Conservation (phyloP, 2,888 invertebrate species). For the Lasioglossum leucozonium region DNA sequence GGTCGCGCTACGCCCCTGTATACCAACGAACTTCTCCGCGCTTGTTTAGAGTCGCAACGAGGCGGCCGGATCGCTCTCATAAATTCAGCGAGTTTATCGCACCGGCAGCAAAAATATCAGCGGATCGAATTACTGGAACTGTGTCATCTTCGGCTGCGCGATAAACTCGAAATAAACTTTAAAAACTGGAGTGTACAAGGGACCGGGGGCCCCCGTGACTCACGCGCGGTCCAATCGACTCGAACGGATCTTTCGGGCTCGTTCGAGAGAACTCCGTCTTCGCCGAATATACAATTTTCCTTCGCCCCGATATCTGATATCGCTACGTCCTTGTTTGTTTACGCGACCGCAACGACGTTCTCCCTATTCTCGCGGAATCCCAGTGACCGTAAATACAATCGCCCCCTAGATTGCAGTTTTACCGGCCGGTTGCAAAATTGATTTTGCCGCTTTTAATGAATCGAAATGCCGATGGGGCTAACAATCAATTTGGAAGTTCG, state of each 20-base stretch:
- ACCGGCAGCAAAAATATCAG: constrained; percentile 2
- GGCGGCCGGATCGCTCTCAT: not conserved
- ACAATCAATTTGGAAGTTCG: not conserved
- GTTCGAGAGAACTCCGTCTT: not conserved
- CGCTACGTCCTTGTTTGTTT: not conserved
- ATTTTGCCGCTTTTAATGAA: not conserved
- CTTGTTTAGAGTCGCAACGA: not conserved
- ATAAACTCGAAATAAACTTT: constrained; percentile 7
- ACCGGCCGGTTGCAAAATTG: not conserved
- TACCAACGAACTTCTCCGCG: not conserved
- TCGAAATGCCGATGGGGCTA: too few species aligned
- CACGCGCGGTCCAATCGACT: not conserved
- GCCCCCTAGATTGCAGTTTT: not conserved
- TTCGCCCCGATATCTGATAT: not conserved
- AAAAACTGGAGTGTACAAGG: not conserved
- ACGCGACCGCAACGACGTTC: not conserved
- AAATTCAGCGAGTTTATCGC: constrained; percentile 19
- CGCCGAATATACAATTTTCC: not conserved
- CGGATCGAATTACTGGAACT: constrained; percentile 20
- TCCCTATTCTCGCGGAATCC: not conserved
- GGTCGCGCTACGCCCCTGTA: not conserved
- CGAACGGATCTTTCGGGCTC: too few species aligned
- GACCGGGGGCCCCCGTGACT: not conserved
- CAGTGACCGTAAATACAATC: not conserved
- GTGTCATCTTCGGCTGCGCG: constrained; percentile 1